phyloP scores from a whole-genome alignment of 2,888 invertebrate genomes.

The Matsumyia berberina region DNA sequence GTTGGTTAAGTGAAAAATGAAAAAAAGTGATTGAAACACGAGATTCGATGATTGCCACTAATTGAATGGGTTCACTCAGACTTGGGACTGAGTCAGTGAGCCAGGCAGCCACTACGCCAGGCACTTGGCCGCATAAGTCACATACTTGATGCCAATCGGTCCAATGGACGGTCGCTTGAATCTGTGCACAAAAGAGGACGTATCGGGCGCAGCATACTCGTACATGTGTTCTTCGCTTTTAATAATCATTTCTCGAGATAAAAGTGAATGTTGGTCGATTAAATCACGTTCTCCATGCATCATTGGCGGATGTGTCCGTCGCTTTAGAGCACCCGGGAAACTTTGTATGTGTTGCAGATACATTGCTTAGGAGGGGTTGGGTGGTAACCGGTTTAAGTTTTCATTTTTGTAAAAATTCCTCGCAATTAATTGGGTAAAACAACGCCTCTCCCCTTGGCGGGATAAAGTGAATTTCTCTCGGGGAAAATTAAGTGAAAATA shows the following conservation, averaged over 20 bases:
- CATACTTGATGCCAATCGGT: slow-evolving; percentile 35
- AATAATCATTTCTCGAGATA: slow-evolving; percentile 55
- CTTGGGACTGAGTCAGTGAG: slow-evolving; percentile 52
- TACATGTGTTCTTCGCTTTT: slow-evolving; percentile 30
- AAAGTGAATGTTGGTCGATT: slow-evolving; percentile 72
- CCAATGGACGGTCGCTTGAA: not conserved
- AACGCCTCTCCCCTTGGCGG: no score
- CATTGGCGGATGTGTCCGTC: not conserved
- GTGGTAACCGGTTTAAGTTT: slow-evolving; percentile 44
- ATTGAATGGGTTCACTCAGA: slow-evolving; percentile 59
- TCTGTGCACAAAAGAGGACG: slow-evolving; percentile 8
- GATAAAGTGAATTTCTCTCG: slow-evolving; percentile 41
- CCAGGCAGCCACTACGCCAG: slow-evolving; percentile 53
- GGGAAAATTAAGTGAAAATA: slow-evolving; percentile 42
- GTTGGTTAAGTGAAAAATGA: slow-evolving; percentile 8
- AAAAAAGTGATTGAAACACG: slow-evolving; percentile 65
- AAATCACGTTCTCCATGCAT: slow-evolving; percentile 49
- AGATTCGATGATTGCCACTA: slow-evolving; percentile 72
- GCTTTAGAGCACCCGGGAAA: not conserved
- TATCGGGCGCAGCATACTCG: slow-evolving; percentile 19
- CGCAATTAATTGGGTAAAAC: slow-evolving; percentile 51
- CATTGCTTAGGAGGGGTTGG: slow-evolving; percentile 19
- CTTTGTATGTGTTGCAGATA: slow-evolving; percentile 38
- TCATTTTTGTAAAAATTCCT: slow-evolving; percentile 48
- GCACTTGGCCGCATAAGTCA: slow-evolving; percentile 64